phyloP scores from a whole-genome alignment of 1,140 invertebrate genomes.

The Ectropis grisescens region DNA sequence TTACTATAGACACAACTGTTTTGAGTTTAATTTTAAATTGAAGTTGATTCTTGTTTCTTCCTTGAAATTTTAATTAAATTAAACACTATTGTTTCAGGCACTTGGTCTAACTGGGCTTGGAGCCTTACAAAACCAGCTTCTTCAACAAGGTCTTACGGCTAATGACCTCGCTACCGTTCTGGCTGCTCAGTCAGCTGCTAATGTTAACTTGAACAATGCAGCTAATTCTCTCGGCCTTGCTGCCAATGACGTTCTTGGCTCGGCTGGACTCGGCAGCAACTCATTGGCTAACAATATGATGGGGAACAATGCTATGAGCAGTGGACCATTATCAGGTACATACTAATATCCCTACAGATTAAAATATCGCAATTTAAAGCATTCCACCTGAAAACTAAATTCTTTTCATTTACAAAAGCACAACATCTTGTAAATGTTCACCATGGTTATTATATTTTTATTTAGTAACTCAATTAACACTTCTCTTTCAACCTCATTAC shows the following conservation, averaged over 20 bases:
- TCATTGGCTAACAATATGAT: slow-evolving; percentile 28
- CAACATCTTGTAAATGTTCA: no score
- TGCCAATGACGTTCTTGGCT: slow-evolving; percentile 20
- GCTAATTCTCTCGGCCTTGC: slow-evolving; percentile 15
- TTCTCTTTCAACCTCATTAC: no score
- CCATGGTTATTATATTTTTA: no score
- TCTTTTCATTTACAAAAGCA: no score
- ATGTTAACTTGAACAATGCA: slow-evolving; percentile 24
- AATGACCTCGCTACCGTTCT: slow-evolving; percentile 51
- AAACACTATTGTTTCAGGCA: slow-evolving; percentile 49
- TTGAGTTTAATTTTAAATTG: no score
- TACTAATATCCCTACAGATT: neutral
- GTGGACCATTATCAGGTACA: slow-evolving; percentile 47
- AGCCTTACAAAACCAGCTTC: slow-evolving; percentile 68
- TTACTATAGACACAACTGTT: no score
- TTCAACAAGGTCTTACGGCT: slow-evolving; percentile 64
- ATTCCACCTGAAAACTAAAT: no score
- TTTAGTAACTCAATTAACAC: no score
- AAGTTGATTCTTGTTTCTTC: no score
- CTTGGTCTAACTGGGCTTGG: slow-evolving; percentile 62
- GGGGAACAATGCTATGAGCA: slow-evolving; percentile 32
- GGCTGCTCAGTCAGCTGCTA: slow-evolving; percentile 33
- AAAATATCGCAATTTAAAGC: no score
- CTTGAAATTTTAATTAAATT: no score
- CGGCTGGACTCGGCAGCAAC: slow-evolving; percentile 28